Percentiles rank a stretch among this genome's conserved stretches.
phyloP scores from a whole-genome alignment of 1,140 invertebrate species.

The Tetramorium parvispinum region DNA sequence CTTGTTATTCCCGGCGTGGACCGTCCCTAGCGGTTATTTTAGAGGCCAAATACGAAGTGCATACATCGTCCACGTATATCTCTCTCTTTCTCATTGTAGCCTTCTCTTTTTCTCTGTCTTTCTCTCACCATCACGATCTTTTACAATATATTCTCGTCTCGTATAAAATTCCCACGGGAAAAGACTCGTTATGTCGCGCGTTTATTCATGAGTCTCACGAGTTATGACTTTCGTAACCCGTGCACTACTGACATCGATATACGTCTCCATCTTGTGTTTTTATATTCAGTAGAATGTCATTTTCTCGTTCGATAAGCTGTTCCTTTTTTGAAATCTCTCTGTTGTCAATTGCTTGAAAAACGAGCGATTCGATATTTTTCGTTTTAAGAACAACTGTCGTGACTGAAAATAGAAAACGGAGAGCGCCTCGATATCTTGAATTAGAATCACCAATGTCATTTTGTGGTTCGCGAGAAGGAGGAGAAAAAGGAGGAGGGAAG shows the following conservation, averaged over 20 bases:
- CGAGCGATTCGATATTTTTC: background rate
- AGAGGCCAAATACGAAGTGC: conserved; percentile 43
- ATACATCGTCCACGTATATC: background rate
- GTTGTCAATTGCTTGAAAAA: conserved; percentile 7
- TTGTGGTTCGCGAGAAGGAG: background rate
- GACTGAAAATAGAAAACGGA: background rate
- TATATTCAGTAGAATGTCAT: background rate
- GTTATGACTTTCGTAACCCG: conserved; percentile 41
- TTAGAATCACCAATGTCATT: conserved; percentile 23
- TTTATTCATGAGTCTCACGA: conserved; percentile 57
- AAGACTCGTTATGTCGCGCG: conserved; percentile 56
- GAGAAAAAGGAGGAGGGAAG: background rate
- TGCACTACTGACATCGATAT: conserved; percentile 52
- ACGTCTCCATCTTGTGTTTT: background rate
- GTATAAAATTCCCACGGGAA: conserved; percentile 59
- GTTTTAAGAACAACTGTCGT: background rate
- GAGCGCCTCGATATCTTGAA: background rate
- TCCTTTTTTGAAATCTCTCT: background rate
- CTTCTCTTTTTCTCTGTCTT: background rate
- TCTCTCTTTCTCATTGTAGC: background rate
- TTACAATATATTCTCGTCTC: conserved; percentile 54
- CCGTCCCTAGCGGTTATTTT: conserved; percentile 39
- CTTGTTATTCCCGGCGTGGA: conserved; percentile 40
- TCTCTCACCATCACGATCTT: conserved; percentile 24
- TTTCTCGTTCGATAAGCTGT: background rate